phyloP scores from a whole-genome alignment of 1,140 invertebrate species.

The Copidosoma floridanum region DNA sequence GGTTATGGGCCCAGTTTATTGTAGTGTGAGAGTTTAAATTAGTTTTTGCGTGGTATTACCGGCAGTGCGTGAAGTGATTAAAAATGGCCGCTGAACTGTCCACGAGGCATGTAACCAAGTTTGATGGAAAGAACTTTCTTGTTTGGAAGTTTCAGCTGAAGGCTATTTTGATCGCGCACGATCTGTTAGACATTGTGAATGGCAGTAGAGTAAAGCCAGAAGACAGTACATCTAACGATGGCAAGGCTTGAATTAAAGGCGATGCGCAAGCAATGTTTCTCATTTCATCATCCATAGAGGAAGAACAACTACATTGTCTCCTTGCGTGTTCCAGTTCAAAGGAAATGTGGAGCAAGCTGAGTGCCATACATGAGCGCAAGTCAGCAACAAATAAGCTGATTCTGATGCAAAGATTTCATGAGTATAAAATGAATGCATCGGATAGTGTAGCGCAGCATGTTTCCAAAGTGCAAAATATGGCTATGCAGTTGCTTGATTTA shows the following conservation, averaged over 20 bases:
- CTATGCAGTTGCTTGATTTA: constrained; percentile 15
- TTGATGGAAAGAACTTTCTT: constrained; percentile 29
- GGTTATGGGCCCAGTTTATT: not conserved
- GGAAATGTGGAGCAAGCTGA: constrained; percentile 24
- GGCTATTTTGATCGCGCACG: constrained; percentile 13
- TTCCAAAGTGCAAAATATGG: constrained; percentile 24
- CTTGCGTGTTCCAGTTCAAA: constrained; percentile 19
- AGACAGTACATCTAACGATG: not conserved
- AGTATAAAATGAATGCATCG: constrained; percentile 12
- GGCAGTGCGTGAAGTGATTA: not conserved
- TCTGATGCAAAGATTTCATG: constrained; percentile 22
- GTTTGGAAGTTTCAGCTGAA: constrained; percentile 27
- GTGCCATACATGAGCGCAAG: constrained; percentile 19
- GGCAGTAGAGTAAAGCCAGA: constrained; percentile 16
- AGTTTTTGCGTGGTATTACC: not conserved
- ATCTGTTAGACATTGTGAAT: constrained; percentile 12
- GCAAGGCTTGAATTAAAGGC: constrained; percentile 15
- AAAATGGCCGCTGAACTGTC: not conserved
- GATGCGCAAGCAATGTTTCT: constrained; percentile 22
- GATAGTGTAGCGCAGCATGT: constrained; percentile 28
- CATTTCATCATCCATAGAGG: constrained; percentile 20
- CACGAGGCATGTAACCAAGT: constrained; percentile 15
- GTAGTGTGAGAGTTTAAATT: not conserved
- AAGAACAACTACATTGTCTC: constrained; percentile 8
- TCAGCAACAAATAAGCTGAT: constrained; percentile 5